Conservation (phyloP, 1,140 invertebrate species). For the Zaprionus camerounensis region DNA sequence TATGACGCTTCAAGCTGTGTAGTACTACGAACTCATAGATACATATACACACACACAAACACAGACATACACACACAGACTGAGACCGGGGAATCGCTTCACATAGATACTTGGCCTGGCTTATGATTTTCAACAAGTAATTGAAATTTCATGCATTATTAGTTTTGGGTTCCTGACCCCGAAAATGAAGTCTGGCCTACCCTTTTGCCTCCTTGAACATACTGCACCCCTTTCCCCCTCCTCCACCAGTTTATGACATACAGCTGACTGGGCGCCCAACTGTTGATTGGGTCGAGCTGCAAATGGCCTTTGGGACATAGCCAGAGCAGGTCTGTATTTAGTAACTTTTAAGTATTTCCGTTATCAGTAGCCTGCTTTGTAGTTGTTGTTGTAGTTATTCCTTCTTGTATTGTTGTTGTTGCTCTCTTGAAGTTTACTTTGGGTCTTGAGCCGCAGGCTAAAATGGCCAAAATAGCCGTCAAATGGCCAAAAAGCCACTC, state of each 20-base stretch:
- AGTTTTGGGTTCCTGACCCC: conserved; percentile 42
- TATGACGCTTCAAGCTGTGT: conserved; percentile 35
- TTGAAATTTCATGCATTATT: conserved; percentile 82
- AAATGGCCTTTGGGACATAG: conserved; percentile 10
- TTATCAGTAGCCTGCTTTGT: conserved; percentile 1
- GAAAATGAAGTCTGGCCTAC: neutral
- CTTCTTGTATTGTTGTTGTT: conserved; percentile 23
- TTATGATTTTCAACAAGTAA: conserved; percentile 72
- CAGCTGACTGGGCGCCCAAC: conserved; percentile 33
- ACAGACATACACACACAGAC: neutral
- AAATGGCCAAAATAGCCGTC: neutral
- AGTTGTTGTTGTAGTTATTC: conserved; percentile 6
- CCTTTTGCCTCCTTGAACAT: neutral
- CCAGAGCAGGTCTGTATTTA: too few species aligned
- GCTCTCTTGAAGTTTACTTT: conserved; percentile 62
- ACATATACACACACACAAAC: neutral
- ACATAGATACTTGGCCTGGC: conserved; percentile 8
- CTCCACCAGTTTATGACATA: too few species aligned
- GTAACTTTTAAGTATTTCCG: conserved; percentile 8
- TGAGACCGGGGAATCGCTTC: neutral
- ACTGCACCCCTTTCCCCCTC: neutral
- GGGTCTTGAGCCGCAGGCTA: conserved; percentile 48
- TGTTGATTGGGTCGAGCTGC: conserved; percentile 60
- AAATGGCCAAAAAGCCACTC: conserved; percentile 37
- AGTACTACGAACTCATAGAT: conserved; percentile 10